phyloP scores from a whole-genome alignment of 2,888 invertebrate genomes.

The Caenorhabditis uteleia region DNA sequence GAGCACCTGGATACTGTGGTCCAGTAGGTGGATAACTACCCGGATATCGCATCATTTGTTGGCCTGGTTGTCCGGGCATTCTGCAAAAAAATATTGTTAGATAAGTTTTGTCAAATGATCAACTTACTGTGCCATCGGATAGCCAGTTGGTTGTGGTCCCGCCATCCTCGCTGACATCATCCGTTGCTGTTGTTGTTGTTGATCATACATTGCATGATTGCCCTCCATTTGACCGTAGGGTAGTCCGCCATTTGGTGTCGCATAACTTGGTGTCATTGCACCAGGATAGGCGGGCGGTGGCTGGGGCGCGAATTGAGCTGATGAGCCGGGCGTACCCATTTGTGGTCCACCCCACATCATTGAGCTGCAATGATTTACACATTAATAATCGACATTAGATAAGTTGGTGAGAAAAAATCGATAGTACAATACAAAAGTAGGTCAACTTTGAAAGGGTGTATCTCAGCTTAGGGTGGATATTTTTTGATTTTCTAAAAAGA shows the following conservation, averaged over 20 bases:
- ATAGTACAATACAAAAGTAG: too few relatives aligned
- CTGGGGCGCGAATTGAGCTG: constrained; percentile 26
- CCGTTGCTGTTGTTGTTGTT: constrained; percentile 3
- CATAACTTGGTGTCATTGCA: constrained; percentile 14
- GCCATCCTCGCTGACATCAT: constrained; percentile 1
- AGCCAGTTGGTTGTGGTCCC: neutral
- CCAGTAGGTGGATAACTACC: too few relatives aligned
- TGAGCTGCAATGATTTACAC: constrained; percentile 37
- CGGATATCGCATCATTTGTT: constrained; percentile 3
- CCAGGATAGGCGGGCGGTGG: constrained; percentile 23
- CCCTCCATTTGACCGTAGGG: constrained; percentile 39
- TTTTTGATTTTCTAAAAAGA: too few relatives aligned
- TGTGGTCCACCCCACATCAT: constrained; percentile 23
- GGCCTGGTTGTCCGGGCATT: constrained; percentile 3
- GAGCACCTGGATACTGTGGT: too few relatives aligned
- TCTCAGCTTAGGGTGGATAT: too few relatives aligned
- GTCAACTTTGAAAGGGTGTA: too few relatives aligned
- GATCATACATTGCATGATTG: constrained; percentile 26
- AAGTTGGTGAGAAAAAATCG: too few relatives aligned
- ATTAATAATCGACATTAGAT: too few relatives aligned
- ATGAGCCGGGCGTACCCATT: constrained; percentile 26
- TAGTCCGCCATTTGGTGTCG: constrained; percentile 16
- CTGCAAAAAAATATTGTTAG: too few relatives aligned
- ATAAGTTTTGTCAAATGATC: too few relatives aligned
- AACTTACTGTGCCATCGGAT: neutral